A percentile compares a stretch with the other conserved stretches of the same genome.
These are phyloP conservation scores for Syngnathoides biaculeatus DNA, from an alignment of 2,113 vertebrate genomes.

Conservation along the genomic window DNA sequence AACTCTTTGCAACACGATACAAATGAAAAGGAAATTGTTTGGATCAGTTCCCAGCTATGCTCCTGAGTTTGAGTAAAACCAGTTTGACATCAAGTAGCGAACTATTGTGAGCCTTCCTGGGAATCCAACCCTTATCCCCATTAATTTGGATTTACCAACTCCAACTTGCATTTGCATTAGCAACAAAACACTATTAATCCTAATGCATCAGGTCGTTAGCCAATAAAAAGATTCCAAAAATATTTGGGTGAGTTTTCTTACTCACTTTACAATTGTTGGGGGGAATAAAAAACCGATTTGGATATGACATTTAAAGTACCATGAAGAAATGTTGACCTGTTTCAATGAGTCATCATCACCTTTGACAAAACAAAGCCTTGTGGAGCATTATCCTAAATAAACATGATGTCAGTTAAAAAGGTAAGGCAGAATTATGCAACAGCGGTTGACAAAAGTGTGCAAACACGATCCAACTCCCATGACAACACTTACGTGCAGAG, in stretches of 20 bases:
- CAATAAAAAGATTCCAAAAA: neutral
- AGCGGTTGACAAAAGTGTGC: neutral
- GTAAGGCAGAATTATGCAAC: neutral
- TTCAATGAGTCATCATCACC: neutral
- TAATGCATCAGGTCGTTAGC: neutral
- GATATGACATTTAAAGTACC: neutral
- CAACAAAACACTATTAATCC: neutral
- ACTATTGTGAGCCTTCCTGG: neutral
- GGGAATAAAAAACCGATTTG: neutral
- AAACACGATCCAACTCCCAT: neutral
- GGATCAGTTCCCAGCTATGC: neutral
- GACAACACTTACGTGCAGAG: neutral
- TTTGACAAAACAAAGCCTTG: neutral
- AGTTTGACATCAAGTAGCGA: neutral
- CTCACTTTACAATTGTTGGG: neutral
- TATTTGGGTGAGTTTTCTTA: neutral
- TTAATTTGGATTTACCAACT: neutral
- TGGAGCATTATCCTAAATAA: neutral
- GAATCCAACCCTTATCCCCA: neutral
- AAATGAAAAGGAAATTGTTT: neutral
- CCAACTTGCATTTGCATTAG: neutral
- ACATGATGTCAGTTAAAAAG: neutral
- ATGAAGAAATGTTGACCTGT: neutral
- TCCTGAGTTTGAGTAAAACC: neutral
- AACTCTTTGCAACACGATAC: neutral